Base-by-base conservation (phyloP, 2,888 invertebrate genomes). In the Drosophila mettleri region DNA sequence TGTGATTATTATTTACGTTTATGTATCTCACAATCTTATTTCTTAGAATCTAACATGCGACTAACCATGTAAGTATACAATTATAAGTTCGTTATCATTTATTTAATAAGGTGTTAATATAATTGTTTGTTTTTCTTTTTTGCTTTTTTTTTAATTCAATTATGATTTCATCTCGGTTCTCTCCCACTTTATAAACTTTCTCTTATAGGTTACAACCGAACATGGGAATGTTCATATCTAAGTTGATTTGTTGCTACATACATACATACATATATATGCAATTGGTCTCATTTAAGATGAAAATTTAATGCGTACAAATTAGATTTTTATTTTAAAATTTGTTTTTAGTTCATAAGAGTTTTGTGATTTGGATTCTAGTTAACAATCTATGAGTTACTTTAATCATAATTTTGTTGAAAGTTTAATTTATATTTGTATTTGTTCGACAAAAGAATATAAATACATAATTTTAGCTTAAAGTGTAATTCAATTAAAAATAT, bases 31-130 rank as follows among this genome's bases (percentile, higher is more conserved):
- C 74, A 63, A 76, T 80, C 86, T 83, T 62, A 84, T 86, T 87
- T 85, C 79, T 72, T 84, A 86, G 83, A 86, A 65, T 61, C 67
- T 82, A 83, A 87, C 83, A 83, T 81, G 88, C 83, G 77, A 83
- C 82, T 83, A 87, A 88, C 80, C 79, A 88, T 88, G 83, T 83
- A 83, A 83, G 88, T 87, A 83, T 77, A 73, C 55, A 55, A 65
- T 86, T 67, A 54, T 66, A 51, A 72, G 65, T 69, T 74, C 8
- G 62, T 71, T 73, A 62, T 60, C 16, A 62, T 68, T 77, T 54
- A 27, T 27, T 33, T 20, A 22, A 20, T 22, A 20, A 18, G 39
- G 18, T 39, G 31, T 31, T 14, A 31, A 38, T 34, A 20, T 34
- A n/a, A n/a, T 22, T 12, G 34, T 54, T 54, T 59, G 51, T 48